phyloP scores from a whole-genome alignment of 2,797 vertebrate genomes.

The Brachyalestes nurse region DNA sequence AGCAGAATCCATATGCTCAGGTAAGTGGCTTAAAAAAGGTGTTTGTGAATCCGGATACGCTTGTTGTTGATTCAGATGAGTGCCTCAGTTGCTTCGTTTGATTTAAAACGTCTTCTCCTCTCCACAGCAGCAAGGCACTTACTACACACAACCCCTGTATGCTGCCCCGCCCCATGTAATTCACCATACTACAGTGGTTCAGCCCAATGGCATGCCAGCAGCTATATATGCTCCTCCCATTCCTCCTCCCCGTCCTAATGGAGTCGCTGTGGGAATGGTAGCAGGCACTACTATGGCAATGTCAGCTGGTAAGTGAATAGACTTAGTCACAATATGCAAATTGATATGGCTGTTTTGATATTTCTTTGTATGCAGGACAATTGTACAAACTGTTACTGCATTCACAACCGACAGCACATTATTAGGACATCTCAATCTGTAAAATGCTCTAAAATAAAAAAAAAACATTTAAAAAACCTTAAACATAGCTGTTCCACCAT shows the following conservation, averaged over 20 bases:
- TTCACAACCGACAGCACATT: too few species aligned
- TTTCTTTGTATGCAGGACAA: too few species aligned
- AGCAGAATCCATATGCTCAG: constrained; percentile 97
- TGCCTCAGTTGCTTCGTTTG: neutral
- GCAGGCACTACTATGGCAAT: constrained; percentile 98
- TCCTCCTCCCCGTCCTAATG: constrained; percentile 82
- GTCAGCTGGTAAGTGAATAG: constrained; percentile 88
- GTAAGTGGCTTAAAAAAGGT: constrained; percentile 67
- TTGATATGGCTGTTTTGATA: too few species aligned
- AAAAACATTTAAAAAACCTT: too few species aligned
- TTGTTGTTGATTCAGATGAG: neutral
- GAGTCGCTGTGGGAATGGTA: constrained; percentile 96
- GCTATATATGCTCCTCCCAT: constrained; percentile 92
- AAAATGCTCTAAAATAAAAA: too few species aligned
- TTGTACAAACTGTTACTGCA: too few species aligned
- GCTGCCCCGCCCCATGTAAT: constrained; percentile 97
- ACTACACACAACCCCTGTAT: constrained; percentile 96
- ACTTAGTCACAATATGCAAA: too few species aligned
- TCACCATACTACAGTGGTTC: constrained; percentile 98
- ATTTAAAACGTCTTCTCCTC: constrained; percentile 60
- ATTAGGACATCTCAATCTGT: too few species aligned
- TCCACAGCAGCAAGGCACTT: constrained; percentile 90
- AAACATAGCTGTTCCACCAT: too few species aligned
- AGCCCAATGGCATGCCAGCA: constrained; percentile 97
- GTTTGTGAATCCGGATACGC: neutral